Conservation (phyloP, 2,797 vertebrate genomes). For the Choloepus didactylus region DNA sequence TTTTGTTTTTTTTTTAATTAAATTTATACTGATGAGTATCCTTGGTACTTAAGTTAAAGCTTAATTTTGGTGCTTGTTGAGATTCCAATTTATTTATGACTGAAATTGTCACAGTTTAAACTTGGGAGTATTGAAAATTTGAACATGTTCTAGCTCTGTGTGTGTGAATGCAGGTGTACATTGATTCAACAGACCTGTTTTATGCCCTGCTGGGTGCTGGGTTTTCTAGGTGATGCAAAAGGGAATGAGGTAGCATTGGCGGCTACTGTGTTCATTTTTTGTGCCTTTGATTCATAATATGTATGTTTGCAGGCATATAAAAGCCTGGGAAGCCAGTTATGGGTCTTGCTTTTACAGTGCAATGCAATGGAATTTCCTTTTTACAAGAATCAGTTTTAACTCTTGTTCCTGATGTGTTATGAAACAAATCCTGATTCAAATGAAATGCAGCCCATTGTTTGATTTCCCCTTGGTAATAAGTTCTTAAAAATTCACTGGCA, state of each 20-base stretch:
- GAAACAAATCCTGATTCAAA: neutral
- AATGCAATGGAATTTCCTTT: neutral
- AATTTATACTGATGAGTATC: neutral
- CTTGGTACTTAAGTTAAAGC: neutral
- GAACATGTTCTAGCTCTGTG: neutral
- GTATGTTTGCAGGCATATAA: accelerated
- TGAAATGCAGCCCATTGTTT: neutral
- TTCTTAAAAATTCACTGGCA: neutral
- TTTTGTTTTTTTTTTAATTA: neutral
- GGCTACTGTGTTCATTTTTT: neutral
- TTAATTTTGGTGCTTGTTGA: neutral
- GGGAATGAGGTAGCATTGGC: neutral
- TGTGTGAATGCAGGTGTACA: too few species aligned
- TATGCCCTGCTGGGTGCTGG: too few species aligned
- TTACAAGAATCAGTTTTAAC: neutral
- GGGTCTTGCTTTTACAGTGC: neutral
- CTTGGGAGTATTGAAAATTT: neutral
- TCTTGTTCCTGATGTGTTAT: neutral
- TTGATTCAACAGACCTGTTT: neutral
- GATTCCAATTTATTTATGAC: neutral
- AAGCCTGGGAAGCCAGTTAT: neutral
- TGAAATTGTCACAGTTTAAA: neutral
- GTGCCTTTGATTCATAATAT: neutral
- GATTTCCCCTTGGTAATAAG: neutral
- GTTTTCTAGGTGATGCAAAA: neutral